Percentiles rank a stretch among this genome's conserved stretches.
Conservation (phyloP, 2,888 invertebrate genomes). For the Tipula vernalis region DNA sequence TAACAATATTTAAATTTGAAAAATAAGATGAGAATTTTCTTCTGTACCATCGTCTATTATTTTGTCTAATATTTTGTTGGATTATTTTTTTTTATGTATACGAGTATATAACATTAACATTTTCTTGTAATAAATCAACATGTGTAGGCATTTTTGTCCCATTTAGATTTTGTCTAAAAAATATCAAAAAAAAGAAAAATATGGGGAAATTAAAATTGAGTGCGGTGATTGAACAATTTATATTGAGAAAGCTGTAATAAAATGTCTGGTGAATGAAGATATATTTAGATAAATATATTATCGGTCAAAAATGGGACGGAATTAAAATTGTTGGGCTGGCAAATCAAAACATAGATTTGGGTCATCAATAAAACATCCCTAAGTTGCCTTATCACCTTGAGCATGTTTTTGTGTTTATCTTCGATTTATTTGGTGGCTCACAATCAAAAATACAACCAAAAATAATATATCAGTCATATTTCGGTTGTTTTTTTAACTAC, state of each 20-base stretch:
- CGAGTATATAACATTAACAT: background rate
- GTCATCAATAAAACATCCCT: no score
- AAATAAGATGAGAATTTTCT: background rate
- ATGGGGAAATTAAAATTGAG: background rate
- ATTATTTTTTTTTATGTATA: background rate
- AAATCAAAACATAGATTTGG: background rate
- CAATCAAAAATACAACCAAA: no score
- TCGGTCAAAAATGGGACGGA: background rate
- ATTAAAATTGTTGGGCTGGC: background rate
- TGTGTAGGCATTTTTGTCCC: background rate
- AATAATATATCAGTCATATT: no score
- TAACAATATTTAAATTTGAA: background rate
- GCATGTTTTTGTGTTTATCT: no score
- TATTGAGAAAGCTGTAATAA: background rate
- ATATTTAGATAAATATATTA: background rate
- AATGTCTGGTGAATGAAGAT: background rate
- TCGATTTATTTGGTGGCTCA: no score
- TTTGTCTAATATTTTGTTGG: background rate
- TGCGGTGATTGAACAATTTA: background rate
- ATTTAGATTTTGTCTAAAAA: background rate
- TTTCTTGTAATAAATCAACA: background rate
- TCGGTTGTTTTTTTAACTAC: no score
- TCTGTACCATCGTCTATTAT: background rate
- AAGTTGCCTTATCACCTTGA: no score
- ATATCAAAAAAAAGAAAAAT: background rate